These are phyloP conservation scores for Herpetotheres cachinnans DNA, from an alignment of 2,113 vertebrate species.

Conservation along the genomic window DNA sequence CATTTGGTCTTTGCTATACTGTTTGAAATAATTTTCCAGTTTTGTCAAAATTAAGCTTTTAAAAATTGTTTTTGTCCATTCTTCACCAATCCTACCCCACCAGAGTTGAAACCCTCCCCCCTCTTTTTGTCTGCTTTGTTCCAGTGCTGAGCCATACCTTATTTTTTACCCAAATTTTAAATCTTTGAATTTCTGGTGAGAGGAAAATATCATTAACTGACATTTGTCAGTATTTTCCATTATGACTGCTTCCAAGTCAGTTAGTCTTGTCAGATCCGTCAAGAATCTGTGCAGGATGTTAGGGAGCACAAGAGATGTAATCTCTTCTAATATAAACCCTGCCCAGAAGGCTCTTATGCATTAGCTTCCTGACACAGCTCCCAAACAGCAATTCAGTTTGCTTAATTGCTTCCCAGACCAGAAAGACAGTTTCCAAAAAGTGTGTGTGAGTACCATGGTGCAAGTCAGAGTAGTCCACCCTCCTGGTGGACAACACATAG, in stretches of 20 bases:
- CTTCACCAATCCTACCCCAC: fast-evolving
- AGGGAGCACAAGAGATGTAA: not conserved
- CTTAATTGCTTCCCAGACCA: not conserved
- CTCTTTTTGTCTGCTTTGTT: not conserved
- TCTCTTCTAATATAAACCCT: not conserved
- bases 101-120: fast-evolving
- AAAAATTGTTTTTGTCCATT: not conserved
- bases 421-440: not conserved
- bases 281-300: not conserved
- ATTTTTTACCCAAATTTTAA: not conserved
- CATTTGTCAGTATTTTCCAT: not conserved
- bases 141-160: not conserved
- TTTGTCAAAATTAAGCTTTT: not conserved
- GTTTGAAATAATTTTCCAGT: not conserved
- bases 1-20: not conserved
- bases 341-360: not conserved
- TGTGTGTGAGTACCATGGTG: not conserved
- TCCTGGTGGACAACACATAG: not conserved
- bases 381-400: not conserved
- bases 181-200: not conserved
- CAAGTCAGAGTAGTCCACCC: not conserved
- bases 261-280: not conserved
- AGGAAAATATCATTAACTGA: not conserved
- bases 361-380: not conserved
- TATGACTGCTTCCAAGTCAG: not conserved